Percentiles rank a stretch among this genome's conserved stretches.
phyloP scores from a whole-genome alignment of 2,797 vertebrate genomes.

The Eurystomus glaucurus region DNA sequence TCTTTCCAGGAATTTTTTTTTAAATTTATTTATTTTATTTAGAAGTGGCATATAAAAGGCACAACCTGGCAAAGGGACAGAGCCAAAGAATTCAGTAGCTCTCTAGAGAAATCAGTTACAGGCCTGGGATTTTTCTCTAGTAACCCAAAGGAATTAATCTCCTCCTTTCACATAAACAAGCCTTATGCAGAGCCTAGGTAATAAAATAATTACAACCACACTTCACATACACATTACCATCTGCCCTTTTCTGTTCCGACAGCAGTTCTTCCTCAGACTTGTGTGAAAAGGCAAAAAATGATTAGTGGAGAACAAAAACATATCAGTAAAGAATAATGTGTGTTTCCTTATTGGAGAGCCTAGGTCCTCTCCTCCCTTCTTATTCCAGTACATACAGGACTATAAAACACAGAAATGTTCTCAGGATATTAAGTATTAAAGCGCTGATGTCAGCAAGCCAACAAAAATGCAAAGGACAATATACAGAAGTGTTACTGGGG shows the following conservation, averaged over 20 bases:
- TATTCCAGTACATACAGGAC: conserved; percentile 7
- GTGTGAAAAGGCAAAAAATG: not conserved
- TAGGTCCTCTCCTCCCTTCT: not conserved
- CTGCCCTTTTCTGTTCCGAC: not conserved
- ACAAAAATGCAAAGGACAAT: conserved; percentile 60
- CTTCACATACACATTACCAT: conserved; percentile 18
- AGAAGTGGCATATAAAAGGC: not conserved
- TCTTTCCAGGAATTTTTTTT: not conserved
- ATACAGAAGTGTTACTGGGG: conserved; percentile 46
- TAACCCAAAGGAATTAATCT: conserved; percentile 45
- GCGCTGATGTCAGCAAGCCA: conserved; percentile 52
- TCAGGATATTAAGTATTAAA: conserved; percentile 66
- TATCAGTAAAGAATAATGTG: conserved; percentile 26
- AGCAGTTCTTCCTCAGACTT: conserved; percentile 15
- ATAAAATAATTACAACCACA: conserved; percentile 52
- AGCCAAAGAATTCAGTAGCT: conserved; percentile 30
- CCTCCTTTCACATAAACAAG: conserved; percentile 34
- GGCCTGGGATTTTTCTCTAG: conserved; percentile 7
- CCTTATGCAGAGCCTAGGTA: conserved; percentile 27
- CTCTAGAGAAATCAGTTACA: conserved; percentile 43
- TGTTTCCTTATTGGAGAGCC: conserved; percentile 24
- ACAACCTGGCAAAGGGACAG: not conserved
- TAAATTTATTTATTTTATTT: not conserved
- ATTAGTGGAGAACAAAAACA: conserved; percentile 34
- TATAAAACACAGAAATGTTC: conserved; percentile 59